Conservation (phyloP, 2,113 vertebrate species). For the Ancistrus triradiatus region DNA sequence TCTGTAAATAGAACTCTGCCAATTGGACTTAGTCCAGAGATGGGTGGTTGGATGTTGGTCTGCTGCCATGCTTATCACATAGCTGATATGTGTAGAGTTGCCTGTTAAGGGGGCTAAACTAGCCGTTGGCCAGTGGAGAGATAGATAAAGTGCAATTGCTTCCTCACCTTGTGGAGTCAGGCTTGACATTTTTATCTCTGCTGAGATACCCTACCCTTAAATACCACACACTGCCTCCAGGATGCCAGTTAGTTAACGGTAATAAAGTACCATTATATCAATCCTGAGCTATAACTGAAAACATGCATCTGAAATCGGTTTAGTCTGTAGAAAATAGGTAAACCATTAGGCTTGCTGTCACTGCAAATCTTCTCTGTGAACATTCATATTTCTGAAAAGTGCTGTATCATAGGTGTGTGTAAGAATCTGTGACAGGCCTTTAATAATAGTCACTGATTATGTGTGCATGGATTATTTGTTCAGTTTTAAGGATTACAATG, state of each 20-base stretch:
- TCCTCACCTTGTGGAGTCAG: constrained; percentile 30
- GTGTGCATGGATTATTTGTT: no score
- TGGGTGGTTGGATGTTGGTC: constrained; percentile 4
- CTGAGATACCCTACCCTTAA: constrained; percentile 40
- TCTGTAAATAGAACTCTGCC: no score
- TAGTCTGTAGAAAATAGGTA: no score
- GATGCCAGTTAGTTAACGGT: background rate
- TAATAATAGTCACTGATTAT: background rate
- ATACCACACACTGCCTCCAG: constrained; percentile 13
- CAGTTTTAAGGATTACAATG: no score
- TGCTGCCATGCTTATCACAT: constrained; percentile 24
- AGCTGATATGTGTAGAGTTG: constrained; percentile 15
- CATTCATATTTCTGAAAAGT: constrained; percentile 35
- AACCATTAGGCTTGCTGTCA: no score
- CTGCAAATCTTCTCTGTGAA: constrained; percentile 24
- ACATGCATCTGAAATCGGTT: background rate
- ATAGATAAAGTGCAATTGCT: constrained; percentile 40
- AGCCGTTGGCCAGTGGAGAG: constrained; percentile 5
- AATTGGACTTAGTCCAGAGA: background rate
- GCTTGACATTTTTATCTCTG: constrained; percentile 40
- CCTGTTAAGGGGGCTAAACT: constrained; percentile 34
- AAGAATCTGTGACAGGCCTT: no score
- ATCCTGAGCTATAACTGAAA: background rate
- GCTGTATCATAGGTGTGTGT: constrained; percentile 7
- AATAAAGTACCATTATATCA: constrained; percentile 5